Evolutionary conservation across 2,797 vertebrate genomes (phyloP).

Genomic region (Phalloptychus januarius): DNA sequence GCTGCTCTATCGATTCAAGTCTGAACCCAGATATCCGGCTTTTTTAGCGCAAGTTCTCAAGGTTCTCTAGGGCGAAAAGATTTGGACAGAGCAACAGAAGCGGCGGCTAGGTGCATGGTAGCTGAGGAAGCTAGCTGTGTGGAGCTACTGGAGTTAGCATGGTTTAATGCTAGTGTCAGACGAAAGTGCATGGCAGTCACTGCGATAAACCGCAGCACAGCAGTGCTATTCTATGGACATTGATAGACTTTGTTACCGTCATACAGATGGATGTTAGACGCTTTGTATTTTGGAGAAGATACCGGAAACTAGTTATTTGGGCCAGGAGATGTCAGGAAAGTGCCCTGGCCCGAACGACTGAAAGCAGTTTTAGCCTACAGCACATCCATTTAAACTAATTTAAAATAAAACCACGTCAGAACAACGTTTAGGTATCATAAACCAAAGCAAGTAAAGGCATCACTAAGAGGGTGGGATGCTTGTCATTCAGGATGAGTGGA

Average conservation of each 20-base stretch:
- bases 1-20: accelerated
- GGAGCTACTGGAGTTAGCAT: constrained; percentile 31
- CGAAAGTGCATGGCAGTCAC: background rate
- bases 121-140: constrained; percentile 16
- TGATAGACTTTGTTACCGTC: background rate
- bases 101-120: constrained; percentile 20
- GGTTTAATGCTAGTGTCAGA: background rate
- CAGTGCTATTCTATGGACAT: background rate
- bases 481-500: background rate
- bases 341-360: background rate
- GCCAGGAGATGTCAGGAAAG: background rate
- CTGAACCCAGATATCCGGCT: background rate
- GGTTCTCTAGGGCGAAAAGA: background rate
- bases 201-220: background rate
- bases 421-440: too few relatives aligned
- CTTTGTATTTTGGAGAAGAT: background rate
- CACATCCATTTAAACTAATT: background rate
- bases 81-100: background rate
- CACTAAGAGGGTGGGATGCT: background rate
- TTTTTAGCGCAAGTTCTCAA: background rate
- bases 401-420: background rate
- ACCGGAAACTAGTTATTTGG: background rate
- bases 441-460: background rate
- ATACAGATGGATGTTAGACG: background rate
- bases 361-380: background rate